These are phyloP conservation scores for Hassar affinis DNA, from an alignment of 2,113 vertebrate species.

Conservation along the genomic window DNA sequence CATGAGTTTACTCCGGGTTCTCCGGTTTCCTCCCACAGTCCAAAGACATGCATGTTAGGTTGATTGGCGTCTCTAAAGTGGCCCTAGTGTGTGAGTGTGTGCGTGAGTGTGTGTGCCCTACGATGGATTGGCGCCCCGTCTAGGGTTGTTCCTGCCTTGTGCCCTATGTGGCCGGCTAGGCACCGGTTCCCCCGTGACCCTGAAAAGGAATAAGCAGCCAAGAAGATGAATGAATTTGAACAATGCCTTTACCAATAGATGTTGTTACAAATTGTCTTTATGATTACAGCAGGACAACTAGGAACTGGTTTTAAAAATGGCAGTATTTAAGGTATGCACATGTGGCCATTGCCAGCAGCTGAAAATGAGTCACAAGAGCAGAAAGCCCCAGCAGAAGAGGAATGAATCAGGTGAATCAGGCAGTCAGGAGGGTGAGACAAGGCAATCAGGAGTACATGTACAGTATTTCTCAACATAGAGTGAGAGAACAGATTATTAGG, in stretches of 20 bases:
- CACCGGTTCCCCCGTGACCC: no score
- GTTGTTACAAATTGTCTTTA: not conserved
- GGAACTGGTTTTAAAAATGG: not conserved
- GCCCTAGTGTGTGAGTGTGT: no score
- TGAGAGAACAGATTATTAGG: not conserved
- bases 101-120: no score
- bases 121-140: no score
- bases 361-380: not conserved
- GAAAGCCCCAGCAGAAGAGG: not conserved
- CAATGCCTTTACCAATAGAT: not conserved
- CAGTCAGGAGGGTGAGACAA: not conserved
- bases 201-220: no score
- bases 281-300: not conserved
- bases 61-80: no score
- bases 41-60: no score
- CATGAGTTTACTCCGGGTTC: no score
- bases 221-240: no score
- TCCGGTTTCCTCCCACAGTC: no score
- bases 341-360: not conserved
- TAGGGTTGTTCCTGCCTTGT: no score
- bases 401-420: not conserved
- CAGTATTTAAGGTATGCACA: not conserved
- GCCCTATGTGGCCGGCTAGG: no score
- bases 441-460: not conserved
- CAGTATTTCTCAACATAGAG: not conserved